These are phyloP conservation scores for Sternarchorhynchus goeldii DNA, from an alignment of 2,797 vertebrate species.

Conservation along the genomic window DNA sequence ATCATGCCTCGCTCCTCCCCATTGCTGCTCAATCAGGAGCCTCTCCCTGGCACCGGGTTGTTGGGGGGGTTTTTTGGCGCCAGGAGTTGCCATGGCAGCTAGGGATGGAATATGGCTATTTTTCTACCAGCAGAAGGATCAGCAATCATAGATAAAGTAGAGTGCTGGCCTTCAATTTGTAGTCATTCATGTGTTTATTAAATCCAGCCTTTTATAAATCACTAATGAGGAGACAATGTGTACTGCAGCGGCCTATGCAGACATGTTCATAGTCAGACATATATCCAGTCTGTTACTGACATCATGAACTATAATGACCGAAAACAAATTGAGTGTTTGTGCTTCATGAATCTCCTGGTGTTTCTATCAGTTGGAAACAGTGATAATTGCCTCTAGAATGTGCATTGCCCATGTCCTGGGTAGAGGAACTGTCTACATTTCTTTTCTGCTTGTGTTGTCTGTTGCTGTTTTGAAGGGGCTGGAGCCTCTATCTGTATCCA, in stretches of 20 bases:
- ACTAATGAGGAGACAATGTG: not conserved
- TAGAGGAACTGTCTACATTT: no score
- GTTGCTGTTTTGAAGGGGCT: not conserved
- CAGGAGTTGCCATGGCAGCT: slow-evolving; percentile 45
- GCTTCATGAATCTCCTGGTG: not conserved
- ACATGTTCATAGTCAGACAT: not conserved
- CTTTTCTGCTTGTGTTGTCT: not conserved
- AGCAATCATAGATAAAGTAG: not conserved
- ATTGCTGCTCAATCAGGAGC: slow-evolving; percentile 28
- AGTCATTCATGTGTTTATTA: not conserved
- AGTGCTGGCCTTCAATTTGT: not conserved
- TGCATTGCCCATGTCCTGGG: not conserved
- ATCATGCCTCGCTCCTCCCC: slow-evolving; percentile 30
- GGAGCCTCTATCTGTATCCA: not conserved
- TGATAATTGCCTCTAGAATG: not conserved
- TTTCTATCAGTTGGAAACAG: not conserved
- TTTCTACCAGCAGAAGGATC: not conserved
- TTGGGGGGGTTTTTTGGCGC: not conserved
- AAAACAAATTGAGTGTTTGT: not conserved
- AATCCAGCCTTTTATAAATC: not conserved
- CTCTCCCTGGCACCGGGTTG: not conserved
- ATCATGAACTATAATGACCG: not conserved
- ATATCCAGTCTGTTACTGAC: not conserved
- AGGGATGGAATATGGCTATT: slow-evolving; percentile 22
- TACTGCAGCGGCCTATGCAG: not conserved